phyloP scores from a whole-genome alignment of 2,888 invertebrate species.

The Chesias legatella region DNA sequence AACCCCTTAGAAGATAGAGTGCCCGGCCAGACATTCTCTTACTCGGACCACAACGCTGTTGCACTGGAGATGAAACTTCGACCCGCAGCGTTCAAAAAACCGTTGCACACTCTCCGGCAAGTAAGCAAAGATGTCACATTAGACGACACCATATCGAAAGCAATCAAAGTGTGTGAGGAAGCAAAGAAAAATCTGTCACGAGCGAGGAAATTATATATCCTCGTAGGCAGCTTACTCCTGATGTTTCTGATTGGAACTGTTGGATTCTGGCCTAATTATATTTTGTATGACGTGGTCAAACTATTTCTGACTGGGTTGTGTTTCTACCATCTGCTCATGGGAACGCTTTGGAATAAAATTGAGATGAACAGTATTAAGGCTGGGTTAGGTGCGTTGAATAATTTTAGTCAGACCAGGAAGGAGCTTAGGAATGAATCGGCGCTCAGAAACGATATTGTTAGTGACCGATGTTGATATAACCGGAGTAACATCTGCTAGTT shows the following conservation, averaged over 20 bases:
- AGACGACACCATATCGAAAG: constrained; percentile 74
- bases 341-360: constrained; percentile 89
- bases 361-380: constrained; percentile 89
- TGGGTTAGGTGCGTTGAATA: constrained; percentile 86
- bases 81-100: constrained; percentile 28
- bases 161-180: constrained; percentile 80
- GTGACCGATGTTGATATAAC: constrained; percentile 1
- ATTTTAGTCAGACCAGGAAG: constrained; percentile 55
- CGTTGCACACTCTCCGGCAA: constrained; percentile 24
- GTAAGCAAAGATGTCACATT: constrained; percentile 36
- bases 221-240: constrained; percentile 70
- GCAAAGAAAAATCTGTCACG: constrained; percentile 73
- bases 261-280: constrained; percentile 70
- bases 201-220: constrained; percentile 76
- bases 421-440: constrained; percentile 27
- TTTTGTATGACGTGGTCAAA: constrained; percentile 78
- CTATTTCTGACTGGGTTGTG: constrained; percentile 83
- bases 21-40: constrained; percentile 86
- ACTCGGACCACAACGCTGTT: constrained; percentile 95
- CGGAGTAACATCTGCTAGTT: no score
- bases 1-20: constrained; percentile 88
- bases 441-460: not conserved
- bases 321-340: constrained; percentile 88
- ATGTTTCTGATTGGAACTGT: constrained; percentile 76
- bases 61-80: constrained; percentile 71